Evolutionary conservation across 2,797 vertebrate genomes (phyloP).

Genomic region (Hoplostethus mediterraneus): DNA sequence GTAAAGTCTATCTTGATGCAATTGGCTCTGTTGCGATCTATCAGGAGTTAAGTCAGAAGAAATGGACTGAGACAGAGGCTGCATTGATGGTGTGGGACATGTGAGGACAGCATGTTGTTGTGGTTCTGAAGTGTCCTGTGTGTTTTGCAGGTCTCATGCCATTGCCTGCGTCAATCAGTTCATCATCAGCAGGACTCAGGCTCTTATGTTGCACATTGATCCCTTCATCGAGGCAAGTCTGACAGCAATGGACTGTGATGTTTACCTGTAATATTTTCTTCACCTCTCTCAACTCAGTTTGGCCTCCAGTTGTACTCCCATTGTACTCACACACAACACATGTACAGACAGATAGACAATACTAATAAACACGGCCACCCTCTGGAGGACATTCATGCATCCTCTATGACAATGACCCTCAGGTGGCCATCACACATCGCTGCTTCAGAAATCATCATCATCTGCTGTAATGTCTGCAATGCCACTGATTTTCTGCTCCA

Average conservation of each 20-base stretch:
- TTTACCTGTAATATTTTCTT: neutral
- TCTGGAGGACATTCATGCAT: neutral
- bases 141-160: constrained; percentile 92
- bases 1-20: neutral
- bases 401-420: neutral
- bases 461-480: constrained; percentile 1
- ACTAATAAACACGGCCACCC: neutral
- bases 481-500: neutral
- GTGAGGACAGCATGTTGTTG: constrained; percentile 41
- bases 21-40: neutral
- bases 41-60: neutral
- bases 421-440: neutral
- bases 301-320: neutral
- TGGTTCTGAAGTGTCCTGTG: constrained; percentile 27
- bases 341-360: neutral
- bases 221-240: constrained; percentile 93
- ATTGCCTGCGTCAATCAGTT: constrained; percentile 98
- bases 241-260: neutral
- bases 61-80: constrained; percentile 28
- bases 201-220: constrained; percentile 97
- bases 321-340: too few species aligned
- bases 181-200: constrained; percentile 98
- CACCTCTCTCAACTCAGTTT: neutral
- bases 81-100: constrained; percentile 50
- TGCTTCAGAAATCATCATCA: neutral